These are phyloP conservation scores for Apocheima hispidaria DNA, from an alignment of 2,888 invertebrate species.

Conservation along the genomic window DNA sequence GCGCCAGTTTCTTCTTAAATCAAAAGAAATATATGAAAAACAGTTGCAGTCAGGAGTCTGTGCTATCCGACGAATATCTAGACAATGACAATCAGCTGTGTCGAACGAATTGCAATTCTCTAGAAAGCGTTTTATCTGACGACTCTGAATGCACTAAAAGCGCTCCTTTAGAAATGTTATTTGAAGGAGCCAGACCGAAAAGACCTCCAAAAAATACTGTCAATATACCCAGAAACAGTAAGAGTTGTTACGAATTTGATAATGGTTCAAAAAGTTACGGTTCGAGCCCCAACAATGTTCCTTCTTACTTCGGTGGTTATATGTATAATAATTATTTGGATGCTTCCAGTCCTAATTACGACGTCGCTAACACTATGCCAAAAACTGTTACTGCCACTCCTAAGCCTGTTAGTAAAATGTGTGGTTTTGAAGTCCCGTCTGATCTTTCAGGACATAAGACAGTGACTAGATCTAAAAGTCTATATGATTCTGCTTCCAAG, in stretches of 20 bases:
- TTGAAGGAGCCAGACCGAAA: conserved; percentile 84
- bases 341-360: conserved; percentile 49
- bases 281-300: conserved; percentile 87
- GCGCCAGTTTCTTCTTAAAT: conserved; percentile 93
- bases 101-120: conserved; percentile 90
- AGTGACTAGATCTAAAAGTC: conserved; percentile 78
- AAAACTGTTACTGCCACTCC: conserved; percentile 21
- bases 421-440: conserved; percentile 73
- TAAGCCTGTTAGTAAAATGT: conserved; percentile 64
- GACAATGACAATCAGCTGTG: conserved; percentile 86
- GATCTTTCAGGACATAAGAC: conserved; percentile 74
- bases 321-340: conserved; percentile 81
- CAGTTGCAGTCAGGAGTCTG: conserved; percentile 91
- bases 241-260: conserved; percentile 83
- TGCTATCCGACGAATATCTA: conserved; percentile 89
- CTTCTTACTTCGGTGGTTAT: conserved; percentile 79
- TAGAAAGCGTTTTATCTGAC: conserved; percentile 93
- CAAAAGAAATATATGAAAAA: conserved; percentile 87
- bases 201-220: conserved; percentile 62
- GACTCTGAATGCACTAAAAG: conserved; percentile 92
- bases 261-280: conserved; percentile 88
- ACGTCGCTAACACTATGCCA: conserved; percentile 57
- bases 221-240: conserved; percentile 74
- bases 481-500: conserved; percentile 72
- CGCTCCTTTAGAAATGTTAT: conserved; percentile 91